Evolutionary conservation across 2,797 vertebrate species (phyloP).

Genomic region (Hapalemur alaotrensis): DNA sequence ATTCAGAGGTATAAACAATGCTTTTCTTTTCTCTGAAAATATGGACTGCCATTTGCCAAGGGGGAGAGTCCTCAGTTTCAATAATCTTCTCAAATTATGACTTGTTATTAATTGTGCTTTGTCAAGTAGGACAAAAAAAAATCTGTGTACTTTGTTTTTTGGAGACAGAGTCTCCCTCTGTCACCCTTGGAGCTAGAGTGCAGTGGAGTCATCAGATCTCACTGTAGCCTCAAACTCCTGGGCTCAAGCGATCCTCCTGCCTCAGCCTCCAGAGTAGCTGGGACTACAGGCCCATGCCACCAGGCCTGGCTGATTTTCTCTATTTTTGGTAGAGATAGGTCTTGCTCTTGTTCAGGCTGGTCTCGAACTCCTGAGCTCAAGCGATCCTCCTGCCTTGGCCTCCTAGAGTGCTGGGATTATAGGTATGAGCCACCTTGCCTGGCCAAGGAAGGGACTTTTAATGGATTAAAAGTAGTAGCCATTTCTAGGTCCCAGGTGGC

Average conservation of each 20-base stretch:
- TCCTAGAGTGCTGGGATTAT: neutral
- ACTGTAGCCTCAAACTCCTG: neutral
- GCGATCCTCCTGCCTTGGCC: neutral
- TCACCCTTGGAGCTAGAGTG: neutral
- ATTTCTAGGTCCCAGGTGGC: neutral
- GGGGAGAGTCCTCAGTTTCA: neutral
- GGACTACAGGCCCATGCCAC: no score
- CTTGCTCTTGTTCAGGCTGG: neutral
- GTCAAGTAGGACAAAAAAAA: neutral
- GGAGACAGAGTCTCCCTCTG: neutral
- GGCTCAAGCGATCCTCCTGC: neutral
- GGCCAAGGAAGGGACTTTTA: neutral
- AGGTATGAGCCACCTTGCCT: neutral
- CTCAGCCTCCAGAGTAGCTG: neutral
- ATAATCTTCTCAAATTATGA: neutral
- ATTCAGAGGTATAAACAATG: slow-evolving; percentile 18
- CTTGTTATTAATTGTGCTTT: slow-evolving; percentile 17
- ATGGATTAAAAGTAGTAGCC: slow-evolving; percentile 9
- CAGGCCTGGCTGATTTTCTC: neutral
- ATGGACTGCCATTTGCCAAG: neutral
- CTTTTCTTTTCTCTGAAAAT: slow-evolving; percentile 11
- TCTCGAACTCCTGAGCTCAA: neutral
- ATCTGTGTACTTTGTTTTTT: neutral
- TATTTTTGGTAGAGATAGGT: neutral
- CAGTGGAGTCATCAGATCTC: neutral